Percentiles rank a stretch among this genome's conserved stretches.
Evolutionary conservation across 2,888 invertebrate species (phyloP).

Genomic region (Sphaerophoria taeniata): DNA sequence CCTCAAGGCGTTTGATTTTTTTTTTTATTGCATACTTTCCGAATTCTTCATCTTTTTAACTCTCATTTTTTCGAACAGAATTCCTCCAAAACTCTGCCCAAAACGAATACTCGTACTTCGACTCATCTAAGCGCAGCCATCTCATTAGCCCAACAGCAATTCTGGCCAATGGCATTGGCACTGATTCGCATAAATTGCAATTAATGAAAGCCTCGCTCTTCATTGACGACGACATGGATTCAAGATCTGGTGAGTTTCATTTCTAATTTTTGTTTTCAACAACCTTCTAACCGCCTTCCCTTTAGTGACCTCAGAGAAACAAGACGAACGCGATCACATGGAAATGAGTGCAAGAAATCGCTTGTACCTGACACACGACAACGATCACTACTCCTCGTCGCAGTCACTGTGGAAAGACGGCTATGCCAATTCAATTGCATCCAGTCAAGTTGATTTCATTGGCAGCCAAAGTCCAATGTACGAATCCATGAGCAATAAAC

Average conservation of each 20-base stretch:
- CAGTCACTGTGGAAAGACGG: constrained; percentile 78
- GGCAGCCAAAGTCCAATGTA: constrained; percentile 67
- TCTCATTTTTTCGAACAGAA: constrained; percentile 73
- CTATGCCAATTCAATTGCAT: constrained; percentile 76
- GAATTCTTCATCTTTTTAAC: too few species aligned
- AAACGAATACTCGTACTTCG: constrained; percentile 78
- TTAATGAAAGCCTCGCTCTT: constrained; percentile 93
- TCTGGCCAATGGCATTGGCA: constrained; percentile 86
- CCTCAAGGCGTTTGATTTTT: too few species aligned
- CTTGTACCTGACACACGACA: constrained; percentile 64
- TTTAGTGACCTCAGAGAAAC: constrained; percentile 72
- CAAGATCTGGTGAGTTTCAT: constrained; percentile 77
- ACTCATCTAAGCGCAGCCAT: constrained; percentile 75
- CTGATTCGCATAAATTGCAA: constrained; percentile 88
- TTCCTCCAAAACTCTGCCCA: constrained; percentile 78
- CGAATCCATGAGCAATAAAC: constrained; percentile 41
- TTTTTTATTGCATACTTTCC: too few species aligned
- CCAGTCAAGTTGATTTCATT: constrained; percentile 78
- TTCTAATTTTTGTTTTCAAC: too few species aligned
- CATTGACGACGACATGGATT: constrained; percentile 79
- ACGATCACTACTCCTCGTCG: constrained; percentile 73
- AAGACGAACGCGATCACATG: constrained; percentile 57
- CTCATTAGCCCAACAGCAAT: constrained; percentile 86
- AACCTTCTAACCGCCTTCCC: too few species aligned
- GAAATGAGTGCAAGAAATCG: constrained; percentile 65